Base-by-base conservation (phyloP, 2,113 vertebrate species). In the Axis porcinus region DNA sequence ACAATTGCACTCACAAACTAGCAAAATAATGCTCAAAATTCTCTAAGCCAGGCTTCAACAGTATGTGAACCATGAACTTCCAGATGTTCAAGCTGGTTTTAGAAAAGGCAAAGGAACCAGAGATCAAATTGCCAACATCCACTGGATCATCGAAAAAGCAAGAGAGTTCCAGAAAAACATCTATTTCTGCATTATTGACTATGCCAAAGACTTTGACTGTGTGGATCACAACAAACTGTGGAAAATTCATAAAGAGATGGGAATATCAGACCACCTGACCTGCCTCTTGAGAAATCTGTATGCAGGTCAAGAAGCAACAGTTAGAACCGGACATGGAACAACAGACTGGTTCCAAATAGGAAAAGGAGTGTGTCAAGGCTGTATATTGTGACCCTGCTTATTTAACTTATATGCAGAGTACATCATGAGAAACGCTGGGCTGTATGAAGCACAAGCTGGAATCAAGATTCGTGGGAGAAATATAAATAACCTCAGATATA, bases 321-420 rank as follows among this genome's bases (percentile, higher is more conserved):
- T 64, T 64, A 33, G 16, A n/a, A 67, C 30, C 19, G 16, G 33
- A 67, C 33, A n/a, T 67, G 16, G 62, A n/a, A n/a, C 15, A 64
- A 64, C 7, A 67, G 62, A n/a, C 33, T n/a, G 62, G 16, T n/a
- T 67, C 30, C 62, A n/a, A 67, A 67, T 10, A 10, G 62, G 9
- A n/a, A 67, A 67, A 19, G 62, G 62, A n/a, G 16, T n/a, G 10
- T 1, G 33, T 19, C 33, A 67, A 67, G 33, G 4, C 33, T 67
- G 3, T 67, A 67, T 67, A n/a, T 19, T 67, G 4, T n/a, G 33
- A 67, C 33, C 33, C 3, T n/a, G 33, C 33, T 67, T 10, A 67
- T 67, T 10, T 67, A 67, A n/a, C 64, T n/a, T n/a, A 2, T 10
- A n/a, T 67, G 0, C 33, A n/a, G 8, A 67, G 0, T 19, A n/a